Base-by-base conservation (phyloP, 92 coral and sea anemone genomes). In the Bergia puertoricense region DNA sequence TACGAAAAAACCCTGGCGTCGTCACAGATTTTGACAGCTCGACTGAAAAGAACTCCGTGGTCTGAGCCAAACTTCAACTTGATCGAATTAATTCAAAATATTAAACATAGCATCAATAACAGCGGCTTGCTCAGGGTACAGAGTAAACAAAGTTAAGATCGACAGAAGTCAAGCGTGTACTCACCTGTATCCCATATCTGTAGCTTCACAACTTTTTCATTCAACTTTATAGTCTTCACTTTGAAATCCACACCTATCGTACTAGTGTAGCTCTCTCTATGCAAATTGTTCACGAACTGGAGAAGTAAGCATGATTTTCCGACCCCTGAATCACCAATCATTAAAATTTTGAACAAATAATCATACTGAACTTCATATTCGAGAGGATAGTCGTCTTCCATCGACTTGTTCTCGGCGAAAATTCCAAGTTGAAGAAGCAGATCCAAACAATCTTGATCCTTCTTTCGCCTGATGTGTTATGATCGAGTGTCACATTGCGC, bases 121-220 rank as follows among this genome's bases (percentile, higher is more conserved):
- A 18, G 51, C 43, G 38, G 30, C 22, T 20, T 86, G 38, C 43
- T 50, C 54, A 42, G 0, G 14, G 36, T 42, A 72, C 2, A 84
- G 22, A n/a, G 45, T 69, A 84, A 84, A 84, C 79, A 84, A 18
- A 41, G 41, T 50, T 3, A 11, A 18, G 7, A 42, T 41, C 51
- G 66, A 79, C 10, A 79, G 11, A 71, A 71, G 72, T 72, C n/a
- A 69, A 68, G 56, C 16, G 8, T 56, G 14, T 38, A 85, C 93
- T 86, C 51, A 96, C 99, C 99, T 11, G 99, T 96, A 74, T 96
- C 99, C 99, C 99, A 96, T 54, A 96, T 94, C 75, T 96, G 99
- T 69, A 96, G 92, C 66, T 96, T 96, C 23, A 96, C 94, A 42
- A 92, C 92, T 90, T 96, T 96, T 38, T 92, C 97, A 78, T 91